phyloP scores from a whole-genome alignment of 2,113 vertebrate genomes.

The Halcyon malimbica region DNA sequence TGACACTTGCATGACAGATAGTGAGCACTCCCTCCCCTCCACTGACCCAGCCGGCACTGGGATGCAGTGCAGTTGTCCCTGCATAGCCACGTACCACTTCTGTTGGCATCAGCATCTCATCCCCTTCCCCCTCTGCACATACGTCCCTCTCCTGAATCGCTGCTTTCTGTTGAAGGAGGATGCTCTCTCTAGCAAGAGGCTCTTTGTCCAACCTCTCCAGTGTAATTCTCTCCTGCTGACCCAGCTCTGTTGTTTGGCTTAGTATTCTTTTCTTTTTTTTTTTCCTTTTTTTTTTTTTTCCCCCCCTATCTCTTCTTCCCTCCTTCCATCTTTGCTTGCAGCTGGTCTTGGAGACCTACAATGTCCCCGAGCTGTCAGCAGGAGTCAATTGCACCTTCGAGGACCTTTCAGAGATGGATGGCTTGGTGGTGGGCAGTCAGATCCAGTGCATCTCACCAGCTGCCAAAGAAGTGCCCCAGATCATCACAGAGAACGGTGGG shows the following conservation, averaged over 20 bases:
- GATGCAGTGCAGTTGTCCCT: background rate
- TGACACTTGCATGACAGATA: constrained; percentile 61
- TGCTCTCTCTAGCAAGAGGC: constrained; percentile 67
- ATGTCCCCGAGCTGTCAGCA: constrained; percentile 93
- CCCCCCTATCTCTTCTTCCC: background rate
- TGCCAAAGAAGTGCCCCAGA: constrained; percentile 93
- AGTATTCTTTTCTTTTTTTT: background rate
- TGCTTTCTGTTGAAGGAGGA: constrained; percentile 69
- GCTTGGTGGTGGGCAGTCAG: constrained; percentile 92
- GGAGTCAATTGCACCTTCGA: constrained; percentile 97
- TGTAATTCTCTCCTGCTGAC: constrained; percentile 44
- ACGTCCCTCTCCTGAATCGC: constrained; percentile 7
- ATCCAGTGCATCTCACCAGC: constrained; percentile 93
- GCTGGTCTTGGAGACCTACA: constrained; percentile 95
- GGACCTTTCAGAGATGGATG: constrained; percentile 95
- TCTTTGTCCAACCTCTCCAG: constrained; percentile 68
- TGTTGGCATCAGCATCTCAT: constrained; percentile 3
- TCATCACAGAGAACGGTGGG: constrained; percentile 92
- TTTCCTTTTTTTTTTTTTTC: background rate
- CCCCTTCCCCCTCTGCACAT: background rate
- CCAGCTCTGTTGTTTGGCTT: background rate
- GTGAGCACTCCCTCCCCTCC: constrained; percentile 53
- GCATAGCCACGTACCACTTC: constrained; percentile 23
- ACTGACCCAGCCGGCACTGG: constrained; percentile 35
- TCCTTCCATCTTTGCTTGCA: constrained; percentile 55